These are phyloP conservation scores for Gasteruption jaculator DNA, from an alignment of 2,888 invertebrate genomes.

Conservation along the genomic window DNA sequence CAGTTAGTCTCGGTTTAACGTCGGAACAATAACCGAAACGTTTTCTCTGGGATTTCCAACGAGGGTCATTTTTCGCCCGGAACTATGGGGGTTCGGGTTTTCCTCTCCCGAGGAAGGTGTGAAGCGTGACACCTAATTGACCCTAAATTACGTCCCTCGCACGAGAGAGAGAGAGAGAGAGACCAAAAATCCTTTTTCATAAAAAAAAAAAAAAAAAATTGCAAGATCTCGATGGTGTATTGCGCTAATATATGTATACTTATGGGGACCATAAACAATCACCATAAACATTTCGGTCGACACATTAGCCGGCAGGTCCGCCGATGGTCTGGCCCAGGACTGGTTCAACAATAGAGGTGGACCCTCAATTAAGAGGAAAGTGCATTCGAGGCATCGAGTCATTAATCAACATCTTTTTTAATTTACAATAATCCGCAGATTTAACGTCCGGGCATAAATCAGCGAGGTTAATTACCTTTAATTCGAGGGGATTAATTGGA, in stretches of 20 bases:
- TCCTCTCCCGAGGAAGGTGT: slow-evolving; percentile 22
- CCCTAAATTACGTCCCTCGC: slow-evolving; percentile 20
- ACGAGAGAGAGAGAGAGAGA: slow-evolving; percentile 9
- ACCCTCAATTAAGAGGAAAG: too few relatives aligned
- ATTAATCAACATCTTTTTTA: too few relatives aligned
- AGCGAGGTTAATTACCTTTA: too few relatives aligned
- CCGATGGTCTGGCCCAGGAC: too few relatives aligned
- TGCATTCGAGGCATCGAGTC: too few relatives aligned
- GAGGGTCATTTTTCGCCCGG: slow-evolving; percentile 15
- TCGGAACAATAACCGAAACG: slow-evolving; percentile 30
- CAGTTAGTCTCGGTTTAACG: slow-evolving; percentile 37
- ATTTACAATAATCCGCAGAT: too few relatives aligned
- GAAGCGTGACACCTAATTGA: slow-evolving; percentile 27
- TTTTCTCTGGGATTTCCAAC: slow-evolving; percentile 22
- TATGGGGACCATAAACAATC: slow-evolving; percentile 50
- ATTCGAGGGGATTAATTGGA: too few relatives aligned
- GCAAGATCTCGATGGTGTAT: too few relatives aligned
- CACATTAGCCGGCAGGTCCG: slow-evolving; percentile 46
- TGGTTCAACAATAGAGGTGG: too few relatives aligned
- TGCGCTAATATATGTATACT: slow-evolving; percentile 48
- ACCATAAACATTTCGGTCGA: slow-evolving; percentile 50
- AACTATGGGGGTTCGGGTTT: slow-evolving; percentile 11
- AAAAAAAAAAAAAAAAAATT: too few relatives aligned
- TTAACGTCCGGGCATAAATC: too few relatives aligned
- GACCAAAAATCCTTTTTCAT: slow-evolving; percentile 20